Conservation (phyloP, 1,140 invertebrate species). For the Pollicipes pollicipes region DNA sequence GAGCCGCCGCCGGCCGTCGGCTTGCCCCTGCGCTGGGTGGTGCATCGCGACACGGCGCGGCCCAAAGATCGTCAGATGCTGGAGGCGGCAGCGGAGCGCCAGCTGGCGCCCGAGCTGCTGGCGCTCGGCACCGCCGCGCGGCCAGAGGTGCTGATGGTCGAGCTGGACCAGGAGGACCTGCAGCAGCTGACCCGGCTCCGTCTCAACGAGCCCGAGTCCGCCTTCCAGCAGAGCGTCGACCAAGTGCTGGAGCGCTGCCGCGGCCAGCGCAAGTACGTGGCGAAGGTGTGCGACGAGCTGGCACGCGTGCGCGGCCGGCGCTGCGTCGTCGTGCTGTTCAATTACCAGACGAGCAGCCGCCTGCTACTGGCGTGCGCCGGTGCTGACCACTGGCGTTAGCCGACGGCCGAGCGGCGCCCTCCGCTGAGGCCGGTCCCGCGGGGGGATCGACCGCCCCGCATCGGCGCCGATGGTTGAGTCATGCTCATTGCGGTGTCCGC, state of each 20-base stretch:
- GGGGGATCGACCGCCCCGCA: no score
- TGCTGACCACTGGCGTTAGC: slow-evolving; percentile 58
- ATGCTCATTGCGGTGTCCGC: no score
- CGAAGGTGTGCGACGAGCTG: slow-evolving; percentile 25
- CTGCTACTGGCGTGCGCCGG: neutral
- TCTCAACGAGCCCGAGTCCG: slow-evolving; percentile 45
- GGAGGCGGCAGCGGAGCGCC: slow-evolving; percentile 22
- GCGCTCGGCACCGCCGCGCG: slow-evolving; percentile 64
- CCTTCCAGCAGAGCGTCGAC: slow-evolving; percentile 29
- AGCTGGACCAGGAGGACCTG: slow-evolving; percentile 24
- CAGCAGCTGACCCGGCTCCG: slow-evolving; percentile 42
- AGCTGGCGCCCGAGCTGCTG: slow-evolving; percentile 45
- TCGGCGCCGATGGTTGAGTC: no score
- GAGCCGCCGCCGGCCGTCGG: neutral
- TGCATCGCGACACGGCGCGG: neutral
- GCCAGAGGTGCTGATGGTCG: slow-evolving; percentile 42
- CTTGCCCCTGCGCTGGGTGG: neutral
- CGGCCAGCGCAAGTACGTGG: slow-evolving; percentile 70
- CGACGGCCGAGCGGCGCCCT: slow-evolving; percentile 34
- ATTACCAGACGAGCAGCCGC: slow-evolving; percentile 16
- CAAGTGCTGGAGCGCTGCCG: slow-evolving; percentile 30
- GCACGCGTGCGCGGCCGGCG: slow-evolving; percentile 37
- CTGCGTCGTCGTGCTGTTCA: slow-evolving; percentile 57
- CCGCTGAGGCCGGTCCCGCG: slow-evolving; percentile 44
- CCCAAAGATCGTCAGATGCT: neutral